A percentile compares a stretch with the other conserved stretches of the same genome.
Conservation (phyloP, 2,797 vertebrate species). For the Ispidina picta region DNA sequence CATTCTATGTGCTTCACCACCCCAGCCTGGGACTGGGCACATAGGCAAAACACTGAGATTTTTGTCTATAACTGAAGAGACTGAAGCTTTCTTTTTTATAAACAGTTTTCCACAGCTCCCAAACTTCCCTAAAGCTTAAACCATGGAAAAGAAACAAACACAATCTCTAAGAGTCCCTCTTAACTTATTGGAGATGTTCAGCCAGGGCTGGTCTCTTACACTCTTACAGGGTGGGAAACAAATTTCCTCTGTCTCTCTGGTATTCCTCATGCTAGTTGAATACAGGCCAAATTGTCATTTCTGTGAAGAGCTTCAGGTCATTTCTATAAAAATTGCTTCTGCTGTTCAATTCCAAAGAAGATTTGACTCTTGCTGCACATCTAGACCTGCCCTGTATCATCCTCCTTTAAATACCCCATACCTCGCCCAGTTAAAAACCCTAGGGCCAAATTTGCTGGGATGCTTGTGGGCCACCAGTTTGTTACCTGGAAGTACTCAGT, state of each 20-base stretch:
- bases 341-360: not conserved
- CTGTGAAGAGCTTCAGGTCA: not conserved
- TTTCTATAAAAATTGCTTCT: not conserved
- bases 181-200: fast-evolving
- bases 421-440: not conserved
- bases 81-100: not conserved
- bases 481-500: too few relatives aligned
- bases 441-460: fast-evolving
- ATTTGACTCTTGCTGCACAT: not conserved
- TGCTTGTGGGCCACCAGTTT: not conserved
- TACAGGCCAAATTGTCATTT: not conserved
- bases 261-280: not conserved
- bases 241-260: not conserved
- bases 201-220: not conserved
- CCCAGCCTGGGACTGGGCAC: fast-evolving
- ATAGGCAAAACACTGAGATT: not conserved
- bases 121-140: not conserved
- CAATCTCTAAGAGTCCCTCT: not conserved
- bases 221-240: not conserved
- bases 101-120: not conserved
- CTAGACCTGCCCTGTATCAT: not conserved
- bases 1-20: fast-evolving
- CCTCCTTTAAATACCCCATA: not conserved
- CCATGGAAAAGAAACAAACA: not conserved
- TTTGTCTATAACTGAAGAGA: not conserved